Evolutionary conservation across 2,888 invertebrate genomes (phyloP), one percentile per base, ranked within the genome.

Genomic region (Tortricodes alternella): DNA sequence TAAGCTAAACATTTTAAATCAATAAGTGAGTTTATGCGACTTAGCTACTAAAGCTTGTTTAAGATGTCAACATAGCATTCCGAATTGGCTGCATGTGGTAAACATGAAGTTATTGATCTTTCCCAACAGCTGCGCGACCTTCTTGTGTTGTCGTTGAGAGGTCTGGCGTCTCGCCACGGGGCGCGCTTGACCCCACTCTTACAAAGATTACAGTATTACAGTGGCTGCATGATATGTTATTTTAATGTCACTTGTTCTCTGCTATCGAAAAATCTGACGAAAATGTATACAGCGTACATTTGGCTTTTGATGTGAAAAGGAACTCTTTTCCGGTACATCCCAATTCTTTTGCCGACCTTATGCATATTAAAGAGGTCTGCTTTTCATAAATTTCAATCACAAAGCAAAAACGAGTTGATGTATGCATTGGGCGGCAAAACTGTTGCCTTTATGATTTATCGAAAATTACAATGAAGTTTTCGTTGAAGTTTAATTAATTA

Each of bases 71-170:
- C 19, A 19, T 23, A 15, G 32, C 16, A 18, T 32, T 24, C 24
- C 15, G 41, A 41, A 27, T 43, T 79, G 79, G 74, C 77, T 76
- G n/a, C n/a, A n/a, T n/a, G 80, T 75, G 74, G 80, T 78, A 73
- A 79, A 80, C 80, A 78, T 76, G 78, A 65, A 67, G 68, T 74
- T 79, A 85, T 85, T 84, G 85, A 78, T 82, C 81, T 81, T 60
- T 57, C 23, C 51, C 76, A 78, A 80, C 79, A 78, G 79, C 74
- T 74, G 74, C 71, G 67, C 74, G 76, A 80, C 80, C 81, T 85
- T 89, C 87, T 86, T 87, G 84, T 88, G 83, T 83, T 85, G 83
- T 82, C 83, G 76, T 73, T 72, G 70, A 74, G 73, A 72, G 66
- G 52, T 53, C 78, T 85, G 86, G 85, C 85, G 80, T 73, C 67